These are phyloP conservation scores for Heliangelus exortis DNA, from an alignment of 2,797 vertebrate species.

Conservation along the genomic window DNA sequence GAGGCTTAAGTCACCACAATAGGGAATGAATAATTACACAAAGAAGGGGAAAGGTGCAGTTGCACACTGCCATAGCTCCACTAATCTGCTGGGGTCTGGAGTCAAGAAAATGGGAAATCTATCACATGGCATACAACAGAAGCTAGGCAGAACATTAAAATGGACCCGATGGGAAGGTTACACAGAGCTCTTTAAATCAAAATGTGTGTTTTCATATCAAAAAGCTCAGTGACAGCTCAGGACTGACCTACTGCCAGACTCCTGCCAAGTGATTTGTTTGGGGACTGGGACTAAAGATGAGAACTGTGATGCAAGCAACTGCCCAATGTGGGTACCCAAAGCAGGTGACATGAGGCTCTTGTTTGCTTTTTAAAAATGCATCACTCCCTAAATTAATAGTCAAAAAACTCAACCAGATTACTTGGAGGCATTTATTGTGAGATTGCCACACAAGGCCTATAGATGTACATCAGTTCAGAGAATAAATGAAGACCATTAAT, in stretches of 20 bases:
- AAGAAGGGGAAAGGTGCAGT: not conserved
- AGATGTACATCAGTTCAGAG: not conserved
- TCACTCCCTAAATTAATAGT: not conserved
- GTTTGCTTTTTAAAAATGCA: not conserved
- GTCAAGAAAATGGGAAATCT: not conserved
- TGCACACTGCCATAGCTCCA: not conserved
- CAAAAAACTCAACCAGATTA: not conserved
- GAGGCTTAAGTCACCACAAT: not conserved
- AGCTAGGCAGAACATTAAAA: not conserved
- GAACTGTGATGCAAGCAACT: not conserved
- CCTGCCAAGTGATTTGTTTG: not conserved
- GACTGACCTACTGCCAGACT: not conserved
- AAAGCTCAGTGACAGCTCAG: not conserved
- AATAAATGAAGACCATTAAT: not conserved
- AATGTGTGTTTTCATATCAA: not conserved
- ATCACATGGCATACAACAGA: not conserved
- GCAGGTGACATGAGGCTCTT: not conserved
- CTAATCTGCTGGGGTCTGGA: not conserved
- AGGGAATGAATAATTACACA: not conserved
- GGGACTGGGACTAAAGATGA: not conserved
- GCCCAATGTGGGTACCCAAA: accelerated
- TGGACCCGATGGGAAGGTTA: not conserved
- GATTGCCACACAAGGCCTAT: not conserved
- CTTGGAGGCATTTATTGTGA: not conserved
- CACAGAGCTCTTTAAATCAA: not conserved